Conservation (phyloP, 2,888 invertebrate species). For the Eupelmus urozonus region DNA sequence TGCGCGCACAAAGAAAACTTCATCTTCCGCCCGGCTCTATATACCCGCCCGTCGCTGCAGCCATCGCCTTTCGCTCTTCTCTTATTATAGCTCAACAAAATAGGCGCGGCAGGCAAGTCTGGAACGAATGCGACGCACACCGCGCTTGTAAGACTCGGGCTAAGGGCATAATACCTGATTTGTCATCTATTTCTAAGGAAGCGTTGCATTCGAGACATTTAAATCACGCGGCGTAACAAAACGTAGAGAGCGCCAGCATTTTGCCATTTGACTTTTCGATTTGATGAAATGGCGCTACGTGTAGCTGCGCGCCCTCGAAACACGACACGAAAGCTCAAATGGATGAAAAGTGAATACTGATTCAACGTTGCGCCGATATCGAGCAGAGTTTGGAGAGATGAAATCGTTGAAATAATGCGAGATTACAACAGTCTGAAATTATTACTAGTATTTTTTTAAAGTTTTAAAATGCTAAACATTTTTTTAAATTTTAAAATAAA, state of each 20-base stretch:
- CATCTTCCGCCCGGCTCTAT: constrained; percentile 3
- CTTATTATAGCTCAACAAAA: constrained; percentile 31
- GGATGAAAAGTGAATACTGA: constrained; percentile 53
- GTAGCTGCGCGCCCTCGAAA: too few species aligned
- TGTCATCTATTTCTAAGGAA: constrained; percentile 41
- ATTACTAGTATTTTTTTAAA: too few species aligned
- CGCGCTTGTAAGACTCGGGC: neutral
- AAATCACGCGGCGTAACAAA: constrained; percentile 50
- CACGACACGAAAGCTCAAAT: constrained; percentile 16
- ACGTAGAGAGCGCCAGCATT: too few species aligned
- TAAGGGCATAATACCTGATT: constrained; percentile 44
- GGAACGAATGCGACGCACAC: constrained; percentile 43
- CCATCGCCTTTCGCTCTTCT: neutral
- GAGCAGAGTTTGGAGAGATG: neutral
- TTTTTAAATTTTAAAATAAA: too few species aligned
- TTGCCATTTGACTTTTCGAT: constrained; percentile 53
- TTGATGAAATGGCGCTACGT: constrained; percentile 52
- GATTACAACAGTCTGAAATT: neutral
- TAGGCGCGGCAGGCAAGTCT: constrained; percentile 2
- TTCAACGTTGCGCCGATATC: neutral
- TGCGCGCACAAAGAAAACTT: constrained; percentile 47
- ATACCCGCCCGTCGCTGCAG: too few species aligned
- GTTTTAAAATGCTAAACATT: too few species aligned
- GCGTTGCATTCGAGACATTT: neutral
- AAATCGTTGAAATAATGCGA: neutral